These are phyloP conservation scores for Leptinotarsa haldemani DNA, from an alignment of 2,888 invertebrate species.

Conservation along the genomic window DNA sequence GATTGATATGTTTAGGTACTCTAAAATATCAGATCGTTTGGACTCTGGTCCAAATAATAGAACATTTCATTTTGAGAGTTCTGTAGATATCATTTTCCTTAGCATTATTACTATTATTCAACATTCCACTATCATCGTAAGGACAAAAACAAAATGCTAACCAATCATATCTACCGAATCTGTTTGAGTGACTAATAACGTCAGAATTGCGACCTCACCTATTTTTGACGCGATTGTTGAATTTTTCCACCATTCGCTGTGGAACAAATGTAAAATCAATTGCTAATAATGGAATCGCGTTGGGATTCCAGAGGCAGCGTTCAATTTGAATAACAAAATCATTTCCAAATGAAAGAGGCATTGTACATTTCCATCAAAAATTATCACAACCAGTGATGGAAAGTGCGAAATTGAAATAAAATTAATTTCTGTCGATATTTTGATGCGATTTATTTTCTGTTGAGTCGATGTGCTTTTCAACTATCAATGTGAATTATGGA, in stretches of 20 bases:
- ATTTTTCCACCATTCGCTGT: not conserved
- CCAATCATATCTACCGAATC: too few species aligned
- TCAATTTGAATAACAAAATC: conserved; percentile 18
- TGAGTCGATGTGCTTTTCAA: not conserved
- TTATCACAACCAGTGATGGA: conserved; percentile 1
- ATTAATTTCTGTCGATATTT: not conserved
- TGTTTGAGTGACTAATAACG: too few species aligned
- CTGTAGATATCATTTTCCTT: too few species aligned
- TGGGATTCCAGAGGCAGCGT: not conserved
- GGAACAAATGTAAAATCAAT: conserved; percentile 17
- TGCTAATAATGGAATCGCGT: conserved; percentile 15
- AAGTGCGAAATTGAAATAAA: conserved; percentile 15
- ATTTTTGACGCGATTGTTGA: conserved; percentile 5
- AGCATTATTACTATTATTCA: too few species aligned
- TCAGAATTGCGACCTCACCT: too few species aligned
- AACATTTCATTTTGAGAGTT: too few species aligned
- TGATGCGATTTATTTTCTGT: not conserved
- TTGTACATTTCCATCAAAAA: conserved; percentile 15
- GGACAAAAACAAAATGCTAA: too few species aligned
- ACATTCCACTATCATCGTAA: too few species aligned
- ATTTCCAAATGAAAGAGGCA: conserved; percentile 7
- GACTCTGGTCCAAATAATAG: too few species aligned
- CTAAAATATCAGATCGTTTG: too few species aligned
- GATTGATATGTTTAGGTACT: too few species aligned
- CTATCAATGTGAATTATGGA: not conserved